A percentile compares a stretch with the other conserved stretches of the same genome.
These are phyloP conservation scores for Amiota communis DNA, from an alignment of 2,888 invertebrate genomes.

Conservation along the genomic window DNA sequence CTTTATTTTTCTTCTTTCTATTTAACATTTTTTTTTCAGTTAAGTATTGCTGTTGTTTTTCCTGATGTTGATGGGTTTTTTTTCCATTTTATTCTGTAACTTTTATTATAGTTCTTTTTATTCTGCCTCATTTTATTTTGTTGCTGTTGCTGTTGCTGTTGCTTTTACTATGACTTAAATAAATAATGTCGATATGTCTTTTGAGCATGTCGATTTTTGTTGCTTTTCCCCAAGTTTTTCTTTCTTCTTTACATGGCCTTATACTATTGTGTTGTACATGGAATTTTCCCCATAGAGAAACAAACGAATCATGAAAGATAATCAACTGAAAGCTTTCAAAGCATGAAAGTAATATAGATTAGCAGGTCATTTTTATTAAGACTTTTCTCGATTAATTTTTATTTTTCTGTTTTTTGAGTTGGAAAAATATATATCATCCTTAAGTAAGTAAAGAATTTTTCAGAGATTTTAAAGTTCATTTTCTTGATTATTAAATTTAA, in stretches of 20 bases:
- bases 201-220: slow-evolving; percentile 9
- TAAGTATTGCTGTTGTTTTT: slow-evolving; percentile 13
- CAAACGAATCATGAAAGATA: slow-evolving; percentile 32
- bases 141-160: slow-evolving; percentile 15
- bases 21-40: not conserved
- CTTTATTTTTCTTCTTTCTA: not conserved
- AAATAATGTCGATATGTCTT: slow-evolving; percentile 62
- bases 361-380: slow-evolving; percentile 23
- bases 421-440: not conserved
- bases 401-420: not conserved
- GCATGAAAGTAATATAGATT: slow-evolving; percentile 14
- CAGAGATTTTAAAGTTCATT: not conserved
- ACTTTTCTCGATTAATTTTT: not conserved
- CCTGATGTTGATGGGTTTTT: slow-evolving; percentile 8
- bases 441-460: not conserved
- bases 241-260: not conserved
- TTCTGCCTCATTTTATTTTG: not conserved
- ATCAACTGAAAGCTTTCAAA: slow-evolving; percentile 31
- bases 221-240: not conserved
- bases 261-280: not conserved
- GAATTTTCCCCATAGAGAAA: not conserved
- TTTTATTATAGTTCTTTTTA: not conserved
- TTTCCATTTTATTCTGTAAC: not conserved
- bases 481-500: no score
- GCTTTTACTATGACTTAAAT: slow-evolving; percentile 50